Percentiles rank a stretch among this genome's conserved stretches.
Conservation (phyloP, 2,113 vertebrate species). For the Elephantulus edwardii region DNA sequence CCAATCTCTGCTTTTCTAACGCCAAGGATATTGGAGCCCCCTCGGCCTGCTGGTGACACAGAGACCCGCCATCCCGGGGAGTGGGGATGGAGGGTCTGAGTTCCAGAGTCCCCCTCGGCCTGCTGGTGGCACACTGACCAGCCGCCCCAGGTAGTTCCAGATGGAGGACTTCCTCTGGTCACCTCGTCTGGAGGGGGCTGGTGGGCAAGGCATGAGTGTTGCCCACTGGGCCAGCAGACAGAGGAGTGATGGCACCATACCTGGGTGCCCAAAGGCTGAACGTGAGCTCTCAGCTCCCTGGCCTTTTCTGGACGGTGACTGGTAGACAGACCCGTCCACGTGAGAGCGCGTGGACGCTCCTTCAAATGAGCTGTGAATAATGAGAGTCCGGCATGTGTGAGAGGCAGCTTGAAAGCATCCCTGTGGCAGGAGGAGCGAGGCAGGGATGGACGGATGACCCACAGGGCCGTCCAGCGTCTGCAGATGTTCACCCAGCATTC, state of each 20-base stretch:
- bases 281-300: not conserved
- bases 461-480: no score
- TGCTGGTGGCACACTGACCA: no score
- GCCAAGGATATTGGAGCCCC: not conserved
- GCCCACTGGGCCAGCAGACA: not conserved
- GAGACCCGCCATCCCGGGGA: not conserved
- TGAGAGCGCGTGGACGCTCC: not conserved
- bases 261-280: not conserved
- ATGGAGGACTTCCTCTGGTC: no score
- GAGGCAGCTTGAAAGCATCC: not conserved
- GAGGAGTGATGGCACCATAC: not conserved
- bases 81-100: not conserved
- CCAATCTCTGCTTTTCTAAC: no score
- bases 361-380: not conserved
- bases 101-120: no score
- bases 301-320: not conserved
- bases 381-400: not conserved
- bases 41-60: not conserved
- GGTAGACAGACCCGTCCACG: not conserved
- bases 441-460: not conserved
- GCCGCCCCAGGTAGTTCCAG: no score
- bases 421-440: not conserved
- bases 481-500: not conserved
- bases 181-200: not conserved
- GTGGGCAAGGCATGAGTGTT: not conserved